Evolutionary conservation across 2,113 vertebrate genomes (phyloP).

Genomic region (Otis tarda): DNA sequence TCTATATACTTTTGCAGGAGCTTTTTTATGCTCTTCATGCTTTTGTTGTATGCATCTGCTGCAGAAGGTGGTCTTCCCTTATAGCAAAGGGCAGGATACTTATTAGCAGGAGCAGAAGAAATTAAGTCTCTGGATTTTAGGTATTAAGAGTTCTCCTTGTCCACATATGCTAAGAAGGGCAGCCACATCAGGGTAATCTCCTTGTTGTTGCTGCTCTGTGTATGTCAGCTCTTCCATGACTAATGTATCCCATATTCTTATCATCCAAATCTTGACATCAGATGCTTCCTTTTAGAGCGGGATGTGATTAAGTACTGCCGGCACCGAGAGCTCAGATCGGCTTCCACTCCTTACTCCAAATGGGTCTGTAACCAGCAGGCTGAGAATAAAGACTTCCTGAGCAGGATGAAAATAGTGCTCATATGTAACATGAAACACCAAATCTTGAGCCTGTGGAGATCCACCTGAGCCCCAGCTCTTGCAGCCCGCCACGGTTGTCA

Average conservation of each 20-base stretch:
- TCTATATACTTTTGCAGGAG: not conserved
- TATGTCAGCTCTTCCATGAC: conserved; percentile 51
- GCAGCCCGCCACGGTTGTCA: too few species aligned
- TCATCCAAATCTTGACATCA: conserved; percentile 51
- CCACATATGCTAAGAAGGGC: not conserved
- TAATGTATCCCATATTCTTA: conserved; percentile 61
- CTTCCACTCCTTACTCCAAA: not conserved
- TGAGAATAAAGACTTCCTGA: conserved; percentile 38
- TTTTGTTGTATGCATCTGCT: not conserved
- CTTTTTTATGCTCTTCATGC: not conserved
- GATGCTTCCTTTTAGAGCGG: conserved; percentile 51
- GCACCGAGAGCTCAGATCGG: not conserved
- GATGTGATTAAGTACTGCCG: conserved; percentile 27
- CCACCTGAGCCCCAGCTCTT: not conserved
- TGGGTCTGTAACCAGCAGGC: not conserved
- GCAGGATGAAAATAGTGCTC: not conserved
- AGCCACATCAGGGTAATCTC: conserved; percentile 19
- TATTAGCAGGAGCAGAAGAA: not conserved
- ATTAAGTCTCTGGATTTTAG: not conserved
- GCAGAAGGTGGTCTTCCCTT: not conserved
- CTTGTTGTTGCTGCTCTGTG: not conserved
- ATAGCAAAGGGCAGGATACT: not conserved
- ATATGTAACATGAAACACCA: not conserved
- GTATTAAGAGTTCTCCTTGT: not conserved
- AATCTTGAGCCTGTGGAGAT: not conserved